Evolutionary conservation across 1,140 invertebrate species (phyloP).

Genomic region (Drosophila ficusphila): DNA sequence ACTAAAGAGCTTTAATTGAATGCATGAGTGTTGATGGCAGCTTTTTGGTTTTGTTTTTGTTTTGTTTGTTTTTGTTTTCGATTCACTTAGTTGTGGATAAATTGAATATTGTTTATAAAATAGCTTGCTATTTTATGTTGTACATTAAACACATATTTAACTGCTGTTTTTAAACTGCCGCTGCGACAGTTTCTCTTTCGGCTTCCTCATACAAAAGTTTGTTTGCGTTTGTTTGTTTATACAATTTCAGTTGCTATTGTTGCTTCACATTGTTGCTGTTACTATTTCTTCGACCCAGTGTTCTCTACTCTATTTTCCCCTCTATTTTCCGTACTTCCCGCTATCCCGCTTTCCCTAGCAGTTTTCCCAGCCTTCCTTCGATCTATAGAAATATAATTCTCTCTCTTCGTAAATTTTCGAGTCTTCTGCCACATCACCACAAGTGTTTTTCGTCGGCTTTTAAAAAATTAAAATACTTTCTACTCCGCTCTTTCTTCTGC

Average conservation of each 20-base stretch:
- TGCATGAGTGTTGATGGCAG: slow-evolving; percentile 63
- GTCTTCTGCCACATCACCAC: slow-evolving; percentile 73
- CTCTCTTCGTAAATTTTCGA: slow-evolving; percentile 52
- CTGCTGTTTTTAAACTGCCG: slow-evolving; percentile 39
- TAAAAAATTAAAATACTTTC: slow-evolving; percentile 76
- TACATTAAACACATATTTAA: slow-evolving; percentile 68
- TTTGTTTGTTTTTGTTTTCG: slow-evolving; percentile 4
- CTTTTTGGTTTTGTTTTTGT: slow-evolving; percentile 58
- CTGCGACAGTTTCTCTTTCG: slow-evolving; percentile 38
- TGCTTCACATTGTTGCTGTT: slow-evolving; percentile 65
- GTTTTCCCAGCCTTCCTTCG: slow-evolving; percentile 20
- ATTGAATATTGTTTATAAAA: slow-evolving; percentile 69
- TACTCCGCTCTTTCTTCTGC: slow-evolving; percentile 4
- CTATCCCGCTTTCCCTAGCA: slow-evolving; percentile 17
- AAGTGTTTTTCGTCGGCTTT: slow-evolving; percentile 24
- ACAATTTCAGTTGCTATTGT: slow-evolving; percentile 64
- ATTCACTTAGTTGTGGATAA: slow-evolving; percentile 34
- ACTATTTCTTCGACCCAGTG: slow-evolving; percentile 53
- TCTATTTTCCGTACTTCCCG: slow-evolving; percentile 16
- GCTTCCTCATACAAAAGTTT: slow-evolving; percentile 57
- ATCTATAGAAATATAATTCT: slow-evolving; percentile 78
- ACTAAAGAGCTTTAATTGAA: slow-evolving; percentile 25
- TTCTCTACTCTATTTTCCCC: slow-evolving; percentile 63
- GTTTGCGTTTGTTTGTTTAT: slow-evolving; percentile 27
- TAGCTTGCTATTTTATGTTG: slow-evolving; percentile 58